These are phyloP conservation scores for Ciconia stormi DNA, from an alignment of 2,113 vertebrate species.

Conservation along the genomic window DNA sequence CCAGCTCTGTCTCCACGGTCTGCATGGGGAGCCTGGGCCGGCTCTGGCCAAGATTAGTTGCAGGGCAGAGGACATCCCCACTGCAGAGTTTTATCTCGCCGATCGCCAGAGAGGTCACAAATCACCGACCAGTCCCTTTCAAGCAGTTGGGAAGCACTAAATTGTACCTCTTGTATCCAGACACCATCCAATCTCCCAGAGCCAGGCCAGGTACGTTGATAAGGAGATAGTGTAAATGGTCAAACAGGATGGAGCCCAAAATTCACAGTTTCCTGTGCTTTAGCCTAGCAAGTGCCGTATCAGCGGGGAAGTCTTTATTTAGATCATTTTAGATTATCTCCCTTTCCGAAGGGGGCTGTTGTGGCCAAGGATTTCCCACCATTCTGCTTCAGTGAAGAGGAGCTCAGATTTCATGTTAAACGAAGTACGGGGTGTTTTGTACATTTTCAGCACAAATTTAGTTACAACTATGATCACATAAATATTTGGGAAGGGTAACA, in stretches of 20 bases:
- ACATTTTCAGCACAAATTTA: neutral
- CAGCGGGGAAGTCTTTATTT: neutral
- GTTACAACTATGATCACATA: neutral
- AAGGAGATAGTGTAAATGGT: slow-evolving; percentile 23
- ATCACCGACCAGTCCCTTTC: slow-evolving; percentile 5
- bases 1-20: neutral
- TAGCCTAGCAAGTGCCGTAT: neutral
- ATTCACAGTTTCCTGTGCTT: slow-evolving; percentile 41
- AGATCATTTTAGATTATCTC: neutral
- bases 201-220: slow-evolving; percentile 30
- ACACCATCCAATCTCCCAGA: neutral
- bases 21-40: neutral
- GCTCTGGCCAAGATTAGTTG: neutral
- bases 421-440: neutral
- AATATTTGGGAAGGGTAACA: neutral
- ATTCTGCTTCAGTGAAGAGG: neutral
- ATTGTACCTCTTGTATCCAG: slow-evolving; percentile 30
- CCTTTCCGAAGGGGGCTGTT: neutral
- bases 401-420: neutral
- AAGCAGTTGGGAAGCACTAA: slow-evolving; percentile 43
- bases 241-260: slow-evolving; percentile 36
- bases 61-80: neutral
- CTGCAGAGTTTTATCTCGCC: slow-evolving; percentile 36
- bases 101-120: slow-evolving; percentile 35
- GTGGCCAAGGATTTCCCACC: neutral